Evolutionary conservation across 2,888 invertebrate species (phyloP), one percentile per base, ranked within the genome.

Genomic region (Brachyptera putata): DNA sequence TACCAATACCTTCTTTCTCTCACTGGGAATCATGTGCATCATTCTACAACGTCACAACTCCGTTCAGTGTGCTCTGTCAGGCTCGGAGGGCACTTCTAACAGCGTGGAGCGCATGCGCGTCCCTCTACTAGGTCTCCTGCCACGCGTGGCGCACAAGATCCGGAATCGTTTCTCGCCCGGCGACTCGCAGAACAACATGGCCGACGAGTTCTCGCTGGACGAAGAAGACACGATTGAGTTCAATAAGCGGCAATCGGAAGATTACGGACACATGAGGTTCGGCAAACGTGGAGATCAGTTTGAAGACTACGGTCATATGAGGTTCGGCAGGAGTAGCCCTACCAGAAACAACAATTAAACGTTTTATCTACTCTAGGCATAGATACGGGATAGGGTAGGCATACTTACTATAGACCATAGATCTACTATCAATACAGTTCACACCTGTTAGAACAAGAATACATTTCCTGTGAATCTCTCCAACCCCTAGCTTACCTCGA

Each of bases 281-380:
- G 83, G 83, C 2, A 83, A 83, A 67, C 78, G 84, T 1, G n/a
- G n/a, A n/a, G 84, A 85, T 37, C 77, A 81, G 18, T 87, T 85
- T 66, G 87, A 88, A 66, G 88, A 88, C 70, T 89, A 88, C 67
- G 88, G 88, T 1, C 87, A 87, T 68, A 78, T 87, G 76, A 75
- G 88, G 63, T 88, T 87, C 68, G 88, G 88, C 11, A 78, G 85
- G 63, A 82, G 56, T 24, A 30, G n/a, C n/a, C n/a, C n/a, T n/a
- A n/a, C n/a, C n/a, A n/a, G n/a, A n/a, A n/a, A n/a, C n/a, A n/a
- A n/a, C n/a, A n/a, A n/a, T n/a, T n/a, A n/a, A n/a, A n/a, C n/a
- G n/a, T n/a, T n/a, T n/a, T n/a, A n/a, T n/a, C n/a, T n/a, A n/a
- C n/a, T n/a, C n/a, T n/a, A n/a, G n/a, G n/a, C n/a, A n/a, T n/a